Base-by-base conservation (phyloP, 2,888 invertebrate species). In the Sabatieria punctata region DNA sequence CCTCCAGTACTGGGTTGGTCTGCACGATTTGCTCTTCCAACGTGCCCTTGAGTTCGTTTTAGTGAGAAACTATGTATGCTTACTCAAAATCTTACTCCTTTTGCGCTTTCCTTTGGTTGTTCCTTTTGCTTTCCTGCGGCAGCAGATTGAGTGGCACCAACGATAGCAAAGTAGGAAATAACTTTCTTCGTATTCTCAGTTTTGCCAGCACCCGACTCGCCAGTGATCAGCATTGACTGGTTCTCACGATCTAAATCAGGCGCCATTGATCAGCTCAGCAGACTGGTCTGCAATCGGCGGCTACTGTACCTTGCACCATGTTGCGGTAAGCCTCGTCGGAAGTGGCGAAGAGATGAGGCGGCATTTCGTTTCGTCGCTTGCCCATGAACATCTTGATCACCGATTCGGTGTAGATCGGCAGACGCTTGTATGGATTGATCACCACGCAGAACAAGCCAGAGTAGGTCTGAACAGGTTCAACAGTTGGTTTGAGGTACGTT, bases 201-300 rank as follows among this genome's bases (percentile, higher is more conserved):
- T 30, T 97, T 95, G 76, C 93, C 95, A 74, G 95, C 95, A 77
- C 95, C 95, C 77, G 88, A 88, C 75, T 89, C 89, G 67, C 89
- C 89, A 72, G 97, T 97, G 77, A 97, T 97, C 82, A 97, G 82
- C 91, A 97, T 95, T 75, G 95, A 97, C 79, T 97, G 97, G 78
- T 97, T 95, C 73, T 95, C 93, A 74, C 85, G 85, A 77, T 95
- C 82, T 81, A 74, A 51, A 71, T 73, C 49, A 49, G 54, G 52
- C 4, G 18, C 4, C 38, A 37, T 37, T 37, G 15, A 8, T 23
- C 21, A 38, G n/a, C 13, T 8, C 22, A 38, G 19, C 30, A 30
- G 30, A 30, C 30, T 15, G 30, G 8, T 15, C 8, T 30, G 8
- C 30, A 30, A 11, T 30, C 15, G 8, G 8, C 15, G 8, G 15